Evolutionary conservation across 2,888 invertebrate genomes (phyloP).

Genomic region (Plusia festucae): DNA sequence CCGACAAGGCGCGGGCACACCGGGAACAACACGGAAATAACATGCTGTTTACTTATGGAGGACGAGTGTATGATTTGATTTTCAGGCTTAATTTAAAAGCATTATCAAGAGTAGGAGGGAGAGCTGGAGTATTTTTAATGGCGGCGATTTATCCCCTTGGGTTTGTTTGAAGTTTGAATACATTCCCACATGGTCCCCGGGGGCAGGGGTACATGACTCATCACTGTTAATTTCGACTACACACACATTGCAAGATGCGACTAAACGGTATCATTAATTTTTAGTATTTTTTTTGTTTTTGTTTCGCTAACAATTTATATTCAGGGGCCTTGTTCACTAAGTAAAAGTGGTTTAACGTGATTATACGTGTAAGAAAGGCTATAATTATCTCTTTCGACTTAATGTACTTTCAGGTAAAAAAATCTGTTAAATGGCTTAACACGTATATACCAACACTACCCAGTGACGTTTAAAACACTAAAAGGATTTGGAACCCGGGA

Average conservation of each 20-base stretch:
- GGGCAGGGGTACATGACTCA: not conserved
- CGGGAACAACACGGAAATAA: not conserved
- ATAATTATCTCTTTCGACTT: too few species aligned
- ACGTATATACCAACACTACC: too few species aligned
- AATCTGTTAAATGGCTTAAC: too few species aligned
- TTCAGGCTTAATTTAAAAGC: constrained; percentile 7
- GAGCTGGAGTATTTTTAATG: constrained; percentile 6
- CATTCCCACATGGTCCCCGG: constrained; percentile 5
- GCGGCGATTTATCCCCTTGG: constrained; percentile 6
- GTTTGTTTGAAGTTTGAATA: constrained; percentile 8
- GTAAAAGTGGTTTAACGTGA: too few species aligned
- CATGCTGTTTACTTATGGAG: not conserved
- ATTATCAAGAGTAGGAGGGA: not conserved
- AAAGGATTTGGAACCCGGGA: too few species aligned
- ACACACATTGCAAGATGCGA: not conserved
- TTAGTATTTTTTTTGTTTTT: not conserved
- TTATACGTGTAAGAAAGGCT: too few species aligned
- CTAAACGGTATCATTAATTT: not conserved
- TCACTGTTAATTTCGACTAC: constrained; percentile 6
- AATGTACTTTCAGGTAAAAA: too few species aligned
- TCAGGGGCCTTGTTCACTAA: too few species aligned
- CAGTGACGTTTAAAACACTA: too few species aligned
- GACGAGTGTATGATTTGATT: constrained; percentile 5
- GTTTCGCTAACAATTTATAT: not conserved
- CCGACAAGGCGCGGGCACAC: constrained; percentile 27